Conservation (phyloP, 2,113 vertebrate species). For the Sarotherodon lohbergeri region DNA sequence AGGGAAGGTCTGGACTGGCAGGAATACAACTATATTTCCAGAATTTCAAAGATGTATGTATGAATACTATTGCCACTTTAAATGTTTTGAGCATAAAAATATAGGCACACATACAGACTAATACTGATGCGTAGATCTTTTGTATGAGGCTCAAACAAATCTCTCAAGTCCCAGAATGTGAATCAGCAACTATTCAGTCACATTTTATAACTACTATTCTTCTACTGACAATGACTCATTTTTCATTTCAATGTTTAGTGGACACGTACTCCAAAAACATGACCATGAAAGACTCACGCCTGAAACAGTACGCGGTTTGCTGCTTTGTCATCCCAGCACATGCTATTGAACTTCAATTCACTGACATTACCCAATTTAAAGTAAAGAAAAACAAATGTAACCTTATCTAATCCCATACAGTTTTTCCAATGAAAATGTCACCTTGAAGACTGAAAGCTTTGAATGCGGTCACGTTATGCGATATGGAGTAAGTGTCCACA, state of each 20-base stretch:
- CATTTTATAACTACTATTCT: conserved; percentile 29
- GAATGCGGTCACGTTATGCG: conserved; percentile 17
- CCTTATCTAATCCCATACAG: background rate
- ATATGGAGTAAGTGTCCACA: background rate
- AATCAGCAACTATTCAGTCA: background rate
- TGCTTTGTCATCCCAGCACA: background rate
- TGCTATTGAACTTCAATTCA: background rate
- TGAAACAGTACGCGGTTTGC: background rate
- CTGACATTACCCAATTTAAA: background rate
- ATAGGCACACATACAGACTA: background rate
- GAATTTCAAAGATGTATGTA: background rate
- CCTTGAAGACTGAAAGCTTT: background rate
- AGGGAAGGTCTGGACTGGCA: background rate
- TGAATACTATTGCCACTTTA: background rate
- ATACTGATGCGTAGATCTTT: background rate
- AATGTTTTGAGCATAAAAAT: background rate
- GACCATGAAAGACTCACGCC: conserved; percentile 15
- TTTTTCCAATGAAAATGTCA: background rate
- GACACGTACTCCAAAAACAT: conserved; percentile 1
- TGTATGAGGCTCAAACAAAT: background rate
- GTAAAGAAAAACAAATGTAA: background rate
- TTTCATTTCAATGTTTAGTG: background rate
- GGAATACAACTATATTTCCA: background rate
- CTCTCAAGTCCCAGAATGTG: conserved; percentile 10
- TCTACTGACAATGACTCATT: background rate